phyloP scores from a whole-genome alignment of 1,140 invertebrate genomes.

The Kradibia gibbosae region DNA sequence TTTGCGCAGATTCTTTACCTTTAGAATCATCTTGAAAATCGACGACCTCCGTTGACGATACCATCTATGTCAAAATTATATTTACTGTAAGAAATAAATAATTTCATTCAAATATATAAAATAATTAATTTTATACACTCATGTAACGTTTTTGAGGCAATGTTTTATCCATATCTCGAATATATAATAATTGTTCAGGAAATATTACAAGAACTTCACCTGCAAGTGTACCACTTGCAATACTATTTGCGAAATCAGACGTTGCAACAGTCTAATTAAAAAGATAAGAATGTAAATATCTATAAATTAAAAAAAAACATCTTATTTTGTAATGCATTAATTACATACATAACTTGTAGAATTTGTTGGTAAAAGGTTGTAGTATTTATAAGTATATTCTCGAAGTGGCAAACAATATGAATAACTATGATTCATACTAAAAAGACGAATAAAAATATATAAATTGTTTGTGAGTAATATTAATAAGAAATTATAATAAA shows the following conservation, averaged over 20 bases:
- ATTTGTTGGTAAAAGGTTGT: slow-evolving; percentile 65
- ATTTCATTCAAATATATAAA: background rate
- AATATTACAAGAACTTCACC: slow-evolving; percentile 70
- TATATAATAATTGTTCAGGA: slow-evolving; percentile 66
- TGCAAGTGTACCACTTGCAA: slow-evolving; percentile 68
- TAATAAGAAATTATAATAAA: background rate
- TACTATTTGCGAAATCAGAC: slow-evolving; percentile 68
- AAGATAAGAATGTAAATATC: slow-evolving; percentile 35
- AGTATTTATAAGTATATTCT: slow-evolving; percentile 64
- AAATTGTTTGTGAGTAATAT: slow-evolving; percentile 11
- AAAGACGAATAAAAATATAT: slow-evolving; percentile 39
- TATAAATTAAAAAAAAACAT: background rate
- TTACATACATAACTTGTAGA: slow-evolving; percentile 64
- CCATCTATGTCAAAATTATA: slow-evolving; percentile 7
- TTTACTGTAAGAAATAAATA: background rate
- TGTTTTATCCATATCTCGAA: slow-evolving; percentile 62
- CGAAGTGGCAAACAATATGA: slow-evolving; percentile 65
- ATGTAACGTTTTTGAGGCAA: slow-evolving; percentile 58
- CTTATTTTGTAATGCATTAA: slow-evolving; percentile 27
- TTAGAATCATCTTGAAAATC: slow-evolving; percentile 49
- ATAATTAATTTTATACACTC: slow-evolving; percentile 53
- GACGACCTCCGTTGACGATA: slow-evolving; percentile 51
- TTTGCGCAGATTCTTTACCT: slow-evolving; percentile 38
- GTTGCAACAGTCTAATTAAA: slow-evolving; percentile 55
- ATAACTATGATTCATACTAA: slow-evolving; percentile 62